Base-by-base conservation (phyloP, 1,140 invertebrate species). In the Listronotus oregonensis region DNA sequence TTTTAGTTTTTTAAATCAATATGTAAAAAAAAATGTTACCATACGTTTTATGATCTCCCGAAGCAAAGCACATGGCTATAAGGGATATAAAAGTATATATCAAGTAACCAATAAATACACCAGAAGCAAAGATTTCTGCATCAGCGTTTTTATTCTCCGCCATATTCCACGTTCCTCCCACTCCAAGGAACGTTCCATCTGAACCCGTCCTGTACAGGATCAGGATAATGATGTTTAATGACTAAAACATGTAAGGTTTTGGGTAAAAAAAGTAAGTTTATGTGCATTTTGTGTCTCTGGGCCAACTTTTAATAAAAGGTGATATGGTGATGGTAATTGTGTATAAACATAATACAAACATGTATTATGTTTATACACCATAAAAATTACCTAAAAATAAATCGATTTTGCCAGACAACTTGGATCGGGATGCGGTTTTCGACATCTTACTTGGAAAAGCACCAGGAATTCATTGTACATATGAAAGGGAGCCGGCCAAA, bases 81-180 rank as follows among this genome's bases (percentile, higher is more conserved):
- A 90, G 76, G 27, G 90, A 85, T 6, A 87, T 88, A 1, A 82
- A 80, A 0, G 90, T 92, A 78, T 91, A 93, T 37, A 94, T 90
- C 69, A 93, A 86, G 78, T 89, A 94, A 8, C 91, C 92, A 4
- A 94, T 89, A 65, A 93, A 88, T 0, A 94, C 87, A 10, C 92
- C 92, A 0, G 90, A 92, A 1, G 90, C 91, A 0, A 94, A 86
- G 32, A 93, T 92, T 82, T 94, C 92, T 17, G 88, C 88, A 74
- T 93, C 91, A 1, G 90, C 86, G 77, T 88, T 91, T 80, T 93
- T 93, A 71, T 90, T 89, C 77, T 93, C 91, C 70, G 92, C 90
- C 18, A 92, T 79, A 79, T 94, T 93, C 91, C 91, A 93, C 3
- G 90, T 91, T 21, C 91, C 91, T 37, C 91, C 91, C 15, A 93